These are phyloP conservation scores for Amblyopsis hoosieri DNA, from an alignment of 2,797 vertebrate species.

Conservation along the genomic window DNA sequence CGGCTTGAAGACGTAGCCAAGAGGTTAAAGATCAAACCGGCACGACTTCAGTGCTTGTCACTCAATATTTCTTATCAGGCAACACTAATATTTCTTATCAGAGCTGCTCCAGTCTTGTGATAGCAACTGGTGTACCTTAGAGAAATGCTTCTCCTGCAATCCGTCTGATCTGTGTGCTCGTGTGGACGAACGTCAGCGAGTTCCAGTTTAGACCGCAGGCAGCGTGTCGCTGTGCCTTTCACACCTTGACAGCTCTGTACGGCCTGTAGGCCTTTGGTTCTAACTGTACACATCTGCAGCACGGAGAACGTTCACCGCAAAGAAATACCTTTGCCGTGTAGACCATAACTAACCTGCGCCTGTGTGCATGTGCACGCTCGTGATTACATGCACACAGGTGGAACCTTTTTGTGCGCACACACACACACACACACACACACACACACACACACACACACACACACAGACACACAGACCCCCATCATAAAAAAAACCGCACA, in stretches of 20 bases:
- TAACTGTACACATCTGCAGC: constrained; percentile 10
- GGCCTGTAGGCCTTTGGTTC: background rate
- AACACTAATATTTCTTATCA: too few relatives aligned
- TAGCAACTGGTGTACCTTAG: too few relatives aligned
- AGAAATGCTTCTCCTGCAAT: too few relatives aligned
- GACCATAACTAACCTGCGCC: constrained; percentile 35
- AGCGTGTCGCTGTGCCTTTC: constrained; percentile 4
- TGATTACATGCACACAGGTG: constrained; percentile 12
- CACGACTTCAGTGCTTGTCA: too few relatives aligned
- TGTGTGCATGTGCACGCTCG: constrained; percentile 25
- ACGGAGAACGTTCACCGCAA: constrained; percentile 32
- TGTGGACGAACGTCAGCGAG: too few relatives aligned
- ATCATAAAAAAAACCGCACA: constrained; percentile 51
- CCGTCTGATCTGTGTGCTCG: too few relatives aligned
- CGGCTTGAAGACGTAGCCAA: too few relatives aligned
- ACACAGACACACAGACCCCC: constrained; percentile 20
- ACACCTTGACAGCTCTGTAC: constrained; percentile 17
- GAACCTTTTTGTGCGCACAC: constrained; percentile 14
- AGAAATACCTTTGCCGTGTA: constrained; percentile 36
- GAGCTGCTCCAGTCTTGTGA: too few relatives aligned
- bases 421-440: constrained; percentile 18
- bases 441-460: constrained; percentile 22
- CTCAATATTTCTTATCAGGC: too few relatives aligned
- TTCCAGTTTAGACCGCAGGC: background rate
- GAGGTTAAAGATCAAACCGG: too few relatives aligned